phyloP scores from a whole-genome alignment of 2,113 vertebrate species.

The Channa maculata region DNA sequence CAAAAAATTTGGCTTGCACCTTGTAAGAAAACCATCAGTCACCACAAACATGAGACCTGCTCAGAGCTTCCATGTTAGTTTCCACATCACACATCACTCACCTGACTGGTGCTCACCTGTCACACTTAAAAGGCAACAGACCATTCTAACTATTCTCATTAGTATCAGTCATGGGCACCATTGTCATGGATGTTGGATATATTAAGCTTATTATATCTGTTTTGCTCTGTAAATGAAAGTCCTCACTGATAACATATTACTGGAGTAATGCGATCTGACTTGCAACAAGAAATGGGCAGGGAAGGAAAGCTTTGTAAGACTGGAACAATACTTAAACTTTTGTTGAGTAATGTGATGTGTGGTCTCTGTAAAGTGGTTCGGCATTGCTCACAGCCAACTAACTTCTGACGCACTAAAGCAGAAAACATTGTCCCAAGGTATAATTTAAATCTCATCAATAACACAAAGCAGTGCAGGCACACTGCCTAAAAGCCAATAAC shows the following conservation, averaged over 20 bases:
- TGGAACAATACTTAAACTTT: constrained; percentile 54
- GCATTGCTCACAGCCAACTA: constrained; percentile 57
- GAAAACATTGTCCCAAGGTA: constrained; percentile 63
- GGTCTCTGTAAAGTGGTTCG: constrained; percentile 50
- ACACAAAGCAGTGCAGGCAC: constrained; percentile 65
- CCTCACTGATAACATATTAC: constrained; percentile 31
- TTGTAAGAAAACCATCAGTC: background rate
- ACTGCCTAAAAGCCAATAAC: constrained; percentile 68
- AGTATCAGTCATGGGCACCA: too few species aligned
- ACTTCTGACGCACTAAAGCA: constrained; percentile 67
- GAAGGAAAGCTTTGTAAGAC: constrained; percentile 63
- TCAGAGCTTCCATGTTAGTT: background rate
- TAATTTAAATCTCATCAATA: constrained; percentile 75
- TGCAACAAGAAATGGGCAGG: constrained; percentile 45
- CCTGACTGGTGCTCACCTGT: background rate
- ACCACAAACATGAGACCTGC: background rate
- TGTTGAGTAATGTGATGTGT: constrained; percentile 57
- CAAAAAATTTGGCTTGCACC: background rate
- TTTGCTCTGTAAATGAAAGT: constrained; percentile 16
- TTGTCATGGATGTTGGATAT: too few species aligned
- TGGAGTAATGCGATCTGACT: constrained; percentile 25
- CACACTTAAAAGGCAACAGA: background rate
- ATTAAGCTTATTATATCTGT: constrained; percentile 18
- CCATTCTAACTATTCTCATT: too few species aligned
- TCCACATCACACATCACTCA: background rate